phyloP scores from a whole-genome alignment of 2,797 vertebrate genomes.

The Halcyon smyrnensis region DNA sequence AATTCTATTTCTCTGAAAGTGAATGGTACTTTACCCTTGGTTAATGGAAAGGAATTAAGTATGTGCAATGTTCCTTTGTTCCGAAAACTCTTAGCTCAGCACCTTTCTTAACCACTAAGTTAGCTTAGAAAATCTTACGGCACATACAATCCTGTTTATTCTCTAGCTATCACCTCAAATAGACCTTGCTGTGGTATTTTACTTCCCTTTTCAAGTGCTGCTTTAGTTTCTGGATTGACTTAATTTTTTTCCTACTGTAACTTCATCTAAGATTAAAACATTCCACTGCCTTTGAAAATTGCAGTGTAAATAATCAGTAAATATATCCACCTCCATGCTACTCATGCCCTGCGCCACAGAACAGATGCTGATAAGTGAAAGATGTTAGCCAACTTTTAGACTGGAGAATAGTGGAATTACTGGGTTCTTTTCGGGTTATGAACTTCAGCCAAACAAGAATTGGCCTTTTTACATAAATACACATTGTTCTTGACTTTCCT shows the following conservation, averaged over 20 bases:
- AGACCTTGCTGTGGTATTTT: constrained; percentile 13
- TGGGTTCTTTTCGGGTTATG: constrained; percentile 58
- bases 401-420: constrained; percentile 42
- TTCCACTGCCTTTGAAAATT: constrained; percentile 53
- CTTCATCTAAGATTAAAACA: constrained; percentile 52
- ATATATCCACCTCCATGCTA: constrained; percentile 28
- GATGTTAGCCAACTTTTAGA: neutral
- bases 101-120: constrained; percentile 36
- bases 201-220: neutral
- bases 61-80: constrained; percentile 25
- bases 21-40: neutral
- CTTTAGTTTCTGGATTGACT: constrained; percentile 22
- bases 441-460: constrained; percentile 60
- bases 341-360: constrained; percentile 18
- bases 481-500: constrained; percentile 61
- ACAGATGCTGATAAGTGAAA: constrained; percentile 35
- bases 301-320: constrained; percentile 45
- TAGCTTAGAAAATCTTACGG: neutral
- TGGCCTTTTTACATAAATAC: constrained; percentile 62
- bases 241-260: constrained; percentile 3
- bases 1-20: neutral
- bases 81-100: constrained; percentile 42
- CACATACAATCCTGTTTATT: neutral
- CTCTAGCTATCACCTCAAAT: constrained; percentile 14
- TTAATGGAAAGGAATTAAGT: constrained; percentile 31